Evolutionary conservation across 1,140 invertebrate species (phyloP), one percentile per base, ranked within the genome.

Genomic region (Drosophila seguyi): DNA sequence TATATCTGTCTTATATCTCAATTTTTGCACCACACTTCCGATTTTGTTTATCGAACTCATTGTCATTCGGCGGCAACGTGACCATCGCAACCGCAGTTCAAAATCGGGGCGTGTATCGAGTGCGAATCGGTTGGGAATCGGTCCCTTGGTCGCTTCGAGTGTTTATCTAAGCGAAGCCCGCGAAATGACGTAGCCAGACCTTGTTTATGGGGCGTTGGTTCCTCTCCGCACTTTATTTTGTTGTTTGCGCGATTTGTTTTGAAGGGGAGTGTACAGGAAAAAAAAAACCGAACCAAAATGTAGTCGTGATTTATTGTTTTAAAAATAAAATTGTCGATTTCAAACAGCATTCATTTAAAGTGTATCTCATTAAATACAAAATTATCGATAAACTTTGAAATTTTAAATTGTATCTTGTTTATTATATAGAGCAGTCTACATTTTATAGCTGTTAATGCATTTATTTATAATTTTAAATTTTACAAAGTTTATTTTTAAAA

Each of bases 131-230:
- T 67, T 67, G 13, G 38, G 69, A 72, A 72, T 72, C 69, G 67
- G 69, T 58, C 34, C 36, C n/a, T 27, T 8, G 50, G 50, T 53
- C 20, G 50, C n/a, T 53, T 22, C 34, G 11, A 22, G n/a, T 72
- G 68, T 72, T 72, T 72, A 72, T 72, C 66, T 73, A 73, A 72
- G 29, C 56, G 20, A 34, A 58, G 16, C 34, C 44, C 31, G 69
- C 41, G 66, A 55, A 55, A 48, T 59, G 67, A 73, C 69, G 69
- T 72, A 72, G 66, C 42, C 52, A 41, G 66, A 59, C 68, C 68
- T 71, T 73, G 66, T 59, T 73, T 73, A 42, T 73, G 53, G 67
- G 68, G 69, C 53, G 69, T 73, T 73, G 68, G 66, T 71, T 45
- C 25, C 42, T 50, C 20, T 47, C 48, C 42, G 36, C 52, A 38